Conservation (phyloP, 2,797 vertebrate species). For the Phrynocephalus forsythii region DNA sequence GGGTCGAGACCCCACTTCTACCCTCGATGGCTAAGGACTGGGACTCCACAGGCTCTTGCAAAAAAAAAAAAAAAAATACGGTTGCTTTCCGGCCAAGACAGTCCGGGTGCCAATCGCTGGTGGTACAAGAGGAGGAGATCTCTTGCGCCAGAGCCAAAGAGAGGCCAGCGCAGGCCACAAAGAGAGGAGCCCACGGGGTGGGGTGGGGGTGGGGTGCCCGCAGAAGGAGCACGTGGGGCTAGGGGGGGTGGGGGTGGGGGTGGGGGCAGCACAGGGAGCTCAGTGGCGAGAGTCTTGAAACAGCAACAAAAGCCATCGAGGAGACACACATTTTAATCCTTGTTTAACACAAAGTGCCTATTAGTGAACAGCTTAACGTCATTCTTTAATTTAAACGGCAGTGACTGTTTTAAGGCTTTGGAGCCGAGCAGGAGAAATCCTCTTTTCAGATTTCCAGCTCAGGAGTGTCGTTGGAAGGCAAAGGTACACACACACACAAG, state of each 20-base stretch:
- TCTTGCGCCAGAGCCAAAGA: neutral
- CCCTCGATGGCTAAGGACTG: no score
- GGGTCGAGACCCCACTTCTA: no score
- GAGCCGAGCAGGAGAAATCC: slow-evolving; percentile 11
- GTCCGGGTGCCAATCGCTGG: neutral
- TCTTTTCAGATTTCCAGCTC: slow-evolving; percentile 32
- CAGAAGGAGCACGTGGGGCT: neutral
- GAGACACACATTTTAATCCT: slow-evolving; percentile 46
- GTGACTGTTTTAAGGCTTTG: slow-evolving; percentile 31
- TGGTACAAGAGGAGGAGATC: neutral
- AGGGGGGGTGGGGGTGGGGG: no score
- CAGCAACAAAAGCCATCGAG: slow-evolving; percentile 45
- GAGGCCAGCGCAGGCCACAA: neutral
- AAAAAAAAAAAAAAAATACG: no score
- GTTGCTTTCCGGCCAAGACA: neutral
- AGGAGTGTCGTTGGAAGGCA: neutral
- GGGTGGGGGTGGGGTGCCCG: no score
- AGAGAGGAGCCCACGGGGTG: no score
- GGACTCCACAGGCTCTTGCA: no score
- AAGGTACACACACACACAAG: no score
- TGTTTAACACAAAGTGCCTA: slow-evolving; percentile 48
- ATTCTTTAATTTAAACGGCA: slow-evolving; percentile 53
- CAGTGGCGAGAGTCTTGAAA: slow-evolving; percentile 46
- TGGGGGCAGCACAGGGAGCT: slow-evolving; percentile 27
- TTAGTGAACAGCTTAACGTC: slow-evolving; percentile 42